A percentile compares a stretch with the other conserved stretches of the same genome.
phyloP scores from a whole-genome alignment of 2,113 vertebrate species.

The Bufo bufo region DNA sequence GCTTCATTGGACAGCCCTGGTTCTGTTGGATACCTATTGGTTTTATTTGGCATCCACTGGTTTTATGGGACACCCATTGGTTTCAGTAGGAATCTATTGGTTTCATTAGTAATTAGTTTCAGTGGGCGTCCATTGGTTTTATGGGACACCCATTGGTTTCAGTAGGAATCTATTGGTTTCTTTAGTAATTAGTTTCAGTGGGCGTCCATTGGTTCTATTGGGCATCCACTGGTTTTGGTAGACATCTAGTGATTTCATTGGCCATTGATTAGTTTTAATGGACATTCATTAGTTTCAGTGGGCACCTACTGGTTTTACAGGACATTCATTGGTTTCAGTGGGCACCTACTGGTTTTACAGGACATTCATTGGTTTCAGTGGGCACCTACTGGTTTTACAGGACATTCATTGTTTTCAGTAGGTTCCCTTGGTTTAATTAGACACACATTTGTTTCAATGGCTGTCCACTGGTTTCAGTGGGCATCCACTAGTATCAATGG shows the following conservation, averaged over 20 bases:
- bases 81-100: background rate
- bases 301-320: background rate
- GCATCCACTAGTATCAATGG: background rate
- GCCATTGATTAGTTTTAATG: background rate
- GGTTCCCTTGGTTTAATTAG: background rate
- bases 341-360: background rate
- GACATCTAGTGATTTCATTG: background rate
- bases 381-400: background rate
- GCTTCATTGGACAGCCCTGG: background rate
- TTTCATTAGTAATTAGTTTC: background rate
- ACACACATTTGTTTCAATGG: background rate
- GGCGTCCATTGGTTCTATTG: background rate
- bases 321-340: background rate
- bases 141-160: background rate
- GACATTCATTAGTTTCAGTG: background rate
- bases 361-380: background rate
- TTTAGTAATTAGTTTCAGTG: background rate
- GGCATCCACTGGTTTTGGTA: background rate
- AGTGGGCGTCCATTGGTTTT: background rate
- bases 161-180: background rate
- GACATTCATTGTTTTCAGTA: background rate
- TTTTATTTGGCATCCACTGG: background rate
- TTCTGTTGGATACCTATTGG: background rate
- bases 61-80: background rate
- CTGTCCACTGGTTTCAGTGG: background rate